phyloP scores from a whole-genome alignment of 2,113 vertebrate genomes.

The Isurus oxyrinchus region DNA sequence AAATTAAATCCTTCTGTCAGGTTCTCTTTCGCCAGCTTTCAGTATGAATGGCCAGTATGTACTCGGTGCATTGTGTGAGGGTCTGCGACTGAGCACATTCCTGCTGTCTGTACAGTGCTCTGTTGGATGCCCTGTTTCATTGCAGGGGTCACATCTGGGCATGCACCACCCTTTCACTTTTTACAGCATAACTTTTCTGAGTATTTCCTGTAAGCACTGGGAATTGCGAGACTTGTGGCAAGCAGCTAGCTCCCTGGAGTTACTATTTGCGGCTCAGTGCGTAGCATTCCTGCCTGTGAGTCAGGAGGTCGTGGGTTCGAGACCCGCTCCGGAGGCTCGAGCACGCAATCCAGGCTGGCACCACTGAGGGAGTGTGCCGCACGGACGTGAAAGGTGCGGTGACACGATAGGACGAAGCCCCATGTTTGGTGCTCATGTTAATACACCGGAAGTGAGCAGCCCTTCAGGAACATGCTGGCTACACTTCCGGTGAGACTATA shows the following conservation, averaged over 20 bases:
- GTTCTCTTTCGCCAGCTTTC: background rate
- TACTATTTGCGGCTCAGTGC: too few species aligned
- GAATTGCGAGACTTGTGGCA: background rate
- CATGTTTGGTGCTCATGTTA: too few species aligned
- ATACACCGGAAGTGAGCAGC: too few species aligned
- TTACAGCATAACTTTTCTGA: background rate
- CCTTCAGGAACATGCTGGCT: too few species aligned
- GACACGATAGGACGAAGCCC: too few species aligned
- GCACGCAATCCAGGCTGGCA: too few species aligned
- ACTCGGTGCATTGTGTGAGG: background rate
- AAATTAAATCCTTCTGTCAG: background rate
- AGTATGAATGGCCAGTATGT: background rate
- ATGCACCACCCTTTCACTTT: background rate
- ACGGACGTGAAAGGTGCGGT: background rate
- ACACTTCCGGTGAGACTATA: too few species aligned
- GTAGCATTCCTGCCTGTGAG: background rate
- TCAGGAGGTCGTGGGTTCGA: background rate
- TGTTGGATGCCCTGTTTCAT: background rate
- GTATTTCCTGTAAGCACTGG: background rate
- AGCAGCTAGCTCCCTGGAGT: background rate
- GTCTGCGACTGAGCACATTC: background rate
- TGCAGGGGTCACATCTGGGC: background rate
- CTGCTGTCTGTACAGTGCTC: too few species aligned
- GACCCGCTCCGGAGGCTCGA: background rate
- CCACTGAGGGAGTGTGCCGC: background rate